These are phyloP conservation scores for Neoniphon sammara DNA, from an alignment of 2,797 vertebrate genomes.

Conservation along the genomic window DNA sequence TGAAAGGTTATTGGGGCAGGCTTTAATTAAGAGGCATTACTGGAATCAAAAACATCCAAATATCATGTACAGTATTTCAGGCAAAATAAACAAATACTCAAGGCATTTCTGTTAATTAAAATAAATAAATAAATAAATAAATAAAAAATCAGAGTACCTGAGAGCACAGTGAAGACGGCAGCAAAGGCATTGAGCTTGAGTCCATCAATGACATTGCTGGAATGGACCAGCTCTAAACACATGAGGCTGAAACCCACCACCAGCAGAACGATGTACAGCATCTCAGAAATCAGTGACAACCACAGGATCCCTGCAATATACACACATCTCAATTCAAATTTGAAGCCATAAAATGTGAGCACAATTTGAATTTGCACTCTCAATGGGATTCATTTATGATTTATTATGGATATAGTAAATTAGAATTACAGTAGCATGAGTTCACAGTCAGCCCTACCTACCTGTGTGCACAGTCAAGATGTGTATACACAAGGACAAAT, in stretches of 20 bases:
- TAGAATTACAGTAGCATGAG: too few species aligned
- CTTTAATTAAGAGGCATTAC: constrained; percentile 3
- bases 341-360: neutral
- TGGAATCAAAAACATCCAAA: neutral
- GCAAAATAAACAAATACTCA: neutral
- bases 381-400: too few species aligned
- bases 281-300: constrained; percentile 95
- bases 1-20: neutral
- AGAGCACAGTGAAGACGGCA: constrained; percentile 96
- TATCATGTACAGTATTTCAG: neutral
- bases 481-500: neutral
- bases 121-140: too few species aligned
- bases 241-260: constrained; percentile 96
- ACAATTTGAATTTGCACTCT: neutral
- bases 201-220: constrained; percentile 93
- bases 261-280: constrained; percentile 92
- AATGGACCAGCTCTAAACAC: constrained; percentile 94
- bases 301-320: constrained; percentile 89
- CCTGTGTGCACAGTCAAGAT: neutral
- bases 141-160: constrained; percentile 80
- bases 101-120: neutral
- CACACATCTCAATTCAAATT: neutral
- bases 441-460: neutral
- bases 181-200: constrained; percentile 97
- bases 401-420: too few species aligned